Conservation (phyloP, 2,888 invertebrate genomes). For the Cyrtodaria siliqua region DNA sequence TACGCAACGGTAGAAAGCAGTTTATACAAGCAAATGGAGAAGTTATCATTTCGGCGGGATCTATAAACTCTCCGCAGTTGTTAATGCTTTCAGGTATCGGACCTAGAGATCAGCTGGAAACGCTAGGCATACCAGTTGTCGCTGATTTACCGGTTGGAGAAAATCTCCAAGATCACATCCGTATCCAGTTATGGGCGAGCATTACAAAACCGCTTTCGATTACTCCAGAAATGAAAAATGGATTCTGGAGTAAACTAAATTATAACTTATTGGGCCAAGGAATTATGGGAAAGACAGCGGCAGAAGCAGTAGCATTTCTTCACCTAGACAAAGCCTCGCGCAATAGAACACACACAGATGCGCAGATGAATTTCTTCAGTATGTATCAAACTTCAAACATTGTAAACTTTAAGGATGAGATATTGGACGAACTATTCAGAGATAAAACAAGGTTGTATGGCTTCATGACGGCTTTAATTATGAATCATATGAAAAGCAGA, state of each 20-base stretch:
- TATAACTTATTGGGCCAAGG: conserved; percentile 25
- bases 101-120: conserved; percentile 75
- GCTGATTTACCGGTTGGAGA: conserved; percentile 81
- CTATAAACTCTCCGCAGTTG: conserved; percentile 82
- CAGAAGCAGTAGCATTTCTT: conserved; percentile 7
- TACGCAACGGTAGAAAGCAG: conserved; percentile 58
- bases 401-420: not conserved
- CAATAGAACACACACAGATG: conserved; percentile 16
- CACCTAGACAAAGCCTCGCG: not conserved
- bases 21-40: conserved; percentile 69
- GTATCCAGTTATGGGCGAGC: conserved; percentile 15
- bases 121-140: conserved; percentile 77
- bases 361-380: conserved; percentile 22
- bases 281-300: not conserved
- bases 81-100: conserved; percentile 34
- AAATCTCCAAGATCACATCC: conserved; percentile 79
- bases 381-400: conserved; percentile 4
- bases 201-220: conserved; percentile 13
- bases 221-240: not conserved
- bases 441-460: conserved; percentile 74
- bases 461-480: conserved; percentile 23
- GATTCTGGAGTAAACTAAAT: conserved; percentile 9
- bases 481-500: conserved; percentile 89
- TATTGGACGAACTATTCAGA: not conserved
- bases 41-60: conserved; percentile 83